phyloP scores from a whole-genome alignment of 2,797 vertebrate genomes.

The Labroides dimidiatus region DNA sequence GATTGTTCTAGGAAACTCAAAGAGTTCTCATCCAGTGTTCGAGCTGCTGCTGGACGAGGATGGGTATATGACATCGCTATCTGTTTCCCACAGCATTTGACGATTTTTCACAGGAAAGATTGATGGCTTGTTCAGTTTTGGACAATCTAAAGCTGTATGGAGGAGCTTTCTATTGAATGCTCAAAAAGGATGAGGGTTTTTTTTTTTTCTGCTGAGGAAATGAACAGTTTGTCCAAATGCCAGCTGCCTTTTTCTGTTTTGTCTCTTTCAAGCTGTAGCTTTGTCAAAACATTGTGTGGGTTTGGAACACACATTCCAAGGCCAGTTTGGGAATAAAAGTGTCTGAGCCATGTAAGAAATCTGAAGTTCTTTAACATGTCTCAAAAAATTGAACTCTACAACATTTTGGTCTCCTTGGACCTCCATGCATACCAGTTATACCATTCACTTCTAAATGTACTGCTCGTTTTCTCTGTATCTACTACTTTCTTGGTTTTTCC shows the following conservation, averaged over 20 bases:
- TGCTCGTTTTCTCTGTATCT: conserved; percentile 27
- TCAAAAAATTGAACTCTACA: not conserved
- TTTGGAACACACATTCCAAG: conserved; percentile 27
- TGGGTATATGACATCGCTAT: conserved; percentile 69
- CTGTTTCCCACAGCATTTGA: conserved; percentile 72
- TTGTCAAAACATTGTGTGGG: conserved; percentile 37
- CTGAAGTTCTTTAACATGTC: conserved; percentile 10
- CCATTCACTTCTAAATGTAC: conserved; percentile 11
- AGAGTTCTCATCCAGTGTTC: conserved; percentile 69
- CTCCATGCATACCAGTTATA: not conserved
- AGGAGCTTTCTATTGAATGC: conserved; percentile 57
- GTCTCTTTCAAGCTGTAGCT: conserved; percentile 17
- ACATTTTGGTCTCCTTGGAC: conserved; percentile 5
- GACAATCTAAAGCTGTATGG: conserved; percentile 58
- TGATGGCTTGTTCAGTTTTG: conserved; percentile 66
- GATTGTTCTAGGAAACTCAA: conserved; percentile 75
- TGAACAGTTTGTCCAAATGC: conserved; percentile 58
- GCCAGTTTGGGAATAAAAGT: conserved; percentile 19
- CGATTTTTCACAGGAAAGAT: conserved; percentile 71
- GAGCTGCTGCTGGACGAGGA: conserved; percentile 63
- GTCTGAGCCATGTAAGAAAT: conserved; percentile 13
- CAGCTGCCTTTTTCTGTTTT: conserved; percentile 44
- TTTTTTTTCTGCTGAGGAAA: conserved; percentile 57
- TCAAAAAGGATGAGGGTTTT: conserved; percentile 57
- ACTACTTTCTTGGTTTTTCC: not conserved